phyloP scores from a whole-genome alignment of 2,888 invertebrate genomes.

The Balanococcus diminutus region DNA sequence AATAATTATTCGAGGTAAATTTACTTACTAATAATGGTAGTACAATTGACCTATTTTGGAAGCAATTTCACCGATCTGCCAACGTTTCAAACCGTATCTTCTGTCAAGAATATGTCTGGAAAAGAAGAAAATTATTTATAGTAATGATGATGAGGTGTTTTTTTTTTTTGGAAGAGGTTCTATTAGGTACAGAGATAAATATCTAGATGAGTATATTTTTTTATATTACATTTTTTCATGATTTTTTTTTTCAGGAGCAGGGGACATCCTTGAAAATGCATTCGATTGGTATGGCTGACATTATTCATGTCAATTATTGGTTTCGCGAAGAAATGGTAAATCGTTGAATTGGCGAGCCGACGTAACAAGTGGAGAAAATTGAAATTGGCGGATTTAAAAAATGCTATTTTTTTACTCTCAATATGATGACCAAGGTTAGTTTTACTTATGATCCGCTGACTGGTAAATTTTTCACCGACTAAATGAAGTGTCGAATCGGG shows the following conservation, averaged over 20 bases:
- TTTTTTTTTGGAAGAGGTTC: too few species aligned
- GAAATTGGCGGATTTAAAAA: background rate
- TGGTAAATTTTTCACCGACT: background rate
- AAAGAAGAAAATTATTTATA: too few species aligned
- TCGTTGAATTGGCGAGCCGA: too few species aligned
- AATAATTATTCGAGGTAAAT: background rate
- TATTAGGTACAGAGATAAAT: too few species aligned
- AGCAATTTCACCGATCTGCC: slow-evolving; percentile 98
- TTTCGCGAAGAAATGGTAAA: background rate
- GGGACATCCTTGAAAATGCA: background rate
- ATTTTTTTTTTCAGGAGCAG: background rate
- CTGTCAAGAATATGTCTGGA: slow-evolving; percentile 78
- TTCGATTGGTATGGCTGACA: background rate
- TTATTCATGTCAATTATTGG: background rate
- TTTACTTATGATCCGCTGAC: background rate
- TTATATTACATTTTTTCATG: background rate
- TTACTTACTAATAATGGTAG: slow-evolving; percentile 94
- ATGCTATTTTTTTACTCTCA: background rate
- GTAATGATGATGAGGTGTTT: too few species aligned
- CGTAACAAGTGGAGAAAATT: too few species aligned
- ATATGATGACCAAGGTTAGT: background rate
- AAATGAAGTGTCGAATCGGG: background rate
- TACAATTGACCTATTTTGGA: slow-evolving; percentile 98
- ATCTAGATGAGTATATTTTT: too few species aligned
- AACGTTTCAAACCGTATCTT: slow-evolving; percentile 92